Conservation (phyloP, 2,888 invertebrate genomes). For the Smittia aterrima region DNA sequence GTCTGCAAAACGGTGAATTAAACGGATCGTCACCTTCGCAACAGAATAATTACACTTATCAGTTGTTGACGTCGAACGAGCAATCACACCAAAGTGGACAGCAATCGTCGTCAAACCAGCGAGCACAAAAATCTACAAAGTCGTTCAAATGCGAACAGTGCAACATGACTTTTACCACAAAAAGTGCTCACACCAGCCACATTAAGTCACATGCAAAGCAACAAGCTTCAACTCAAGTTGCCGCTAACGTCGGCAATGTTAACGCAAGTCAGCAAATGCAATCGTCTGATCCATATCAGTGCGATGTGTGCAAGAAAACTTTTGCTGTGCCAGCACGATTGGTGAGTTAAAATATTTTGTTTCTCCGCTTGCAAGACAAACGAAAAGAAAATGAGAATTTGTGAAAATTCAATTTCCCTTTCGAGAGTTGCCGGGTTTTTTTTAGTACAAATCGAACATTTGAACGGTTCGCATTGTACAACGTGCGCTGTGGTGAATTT, state of each 20-base stretch:
- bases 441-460: slow-evolving; percentile 8
- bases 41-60: slow-evolving; percentile 37
- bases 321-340: slow-evolving; percentile 87
- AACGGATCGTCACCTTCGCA: slow-evolving; percentile 24
- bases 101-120: slow-evolving; percentile 1
- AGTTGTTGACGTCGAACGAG: slow-evolving; percentile 34
- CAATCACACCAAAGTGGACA: slow-evolving; percentile 43
- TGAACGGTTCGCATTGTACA: neutral
- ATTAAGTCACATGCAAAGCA: slow-evolving; percentile 63
- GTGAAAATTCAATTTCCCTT: neutral
- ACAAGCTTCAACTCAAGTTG: slow-evolving; percentile 44
- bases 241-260: slow-evolving; percentile 46
- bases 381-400: neutral
- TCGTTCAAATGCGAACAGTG: slow-evolving; percentile 68
- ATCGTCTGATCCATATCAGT: slow-evolving; percentile 73
- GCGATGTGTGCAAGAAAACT: slow-evolving; percentile 86
- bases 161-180: slow-evolving; percentile 71
- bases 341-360: slow-evolving; percentile 50
- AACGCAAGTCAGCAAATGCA: slow-evolving; percentile 33
- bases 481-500: neutral
- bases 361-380: neutral
- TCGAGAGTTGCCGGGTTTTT: neutral
- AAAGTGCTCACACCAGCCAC: slow-evolving; percentile 72
- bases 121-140: slow-evolving; percentile 43
- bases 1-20: slow-evolving; percentile 28